A percentile compares a stretch with the other conserved stretches of the same genome.
Evolutionary conservation across 2,113 vertebrate species (phyloP).

Genomic region (Camelus dromedarius): DNA sequence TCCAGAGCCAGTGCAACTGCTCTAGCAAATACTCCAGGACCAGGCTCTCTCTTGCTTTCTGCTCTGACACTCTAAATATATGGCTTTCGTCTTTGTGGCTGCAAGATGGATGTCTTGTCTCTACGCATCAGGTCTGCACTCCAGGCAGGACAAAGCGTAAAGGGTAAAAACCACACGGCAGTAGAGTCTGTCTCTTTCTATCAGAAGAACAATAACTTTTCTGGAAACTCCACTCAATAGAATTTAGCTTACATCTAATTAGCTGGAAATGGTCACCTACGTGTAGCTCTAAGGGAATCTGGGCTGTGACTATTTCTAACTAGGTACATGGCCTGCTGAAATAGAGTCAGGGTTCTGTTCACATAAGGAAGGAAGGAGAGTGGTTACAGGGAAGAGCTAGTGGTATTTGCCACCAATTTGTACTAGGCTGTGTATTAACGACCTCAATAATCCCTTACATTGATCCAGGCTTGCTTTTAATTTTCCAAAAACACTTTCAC

Average conservation of each 20-base stretch:
- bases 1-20: background rate
- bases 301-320: background rate
- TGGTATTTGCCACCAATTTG: conserved; percentile 42
- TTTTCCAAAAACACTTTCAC: conserved; percentile 61
- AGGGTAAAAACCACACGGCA: background rate
- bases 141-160: background rate
- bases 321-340: background rate
- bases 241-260: conserved; percentile 19
- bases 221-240: background rate
- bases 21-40: background rate
- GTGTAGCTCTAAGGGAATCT: background rate
- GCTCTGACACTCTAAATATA: background rate
- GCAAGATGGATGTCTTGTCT: background rate
- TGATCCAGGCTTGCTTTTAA: conserved; percentile 70
- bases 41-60: background rate
- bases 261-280: background rate
- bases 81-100: background rate
- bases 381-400: background rate
- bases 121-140: background rate
- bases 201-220: background rate
- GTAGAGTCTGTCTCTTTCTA: background rate
- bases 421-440: background rate
- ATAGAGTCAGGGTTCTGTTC: background rate
- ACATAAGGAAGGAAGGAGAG: background rate
- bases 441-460: conserved; percentile 33